Percentiles rank a stretch among this genome's conserved stretches.
Conservation (phyloP, 92 coral and sea anemone species). For the Zoanthus solanderi region DNA sequence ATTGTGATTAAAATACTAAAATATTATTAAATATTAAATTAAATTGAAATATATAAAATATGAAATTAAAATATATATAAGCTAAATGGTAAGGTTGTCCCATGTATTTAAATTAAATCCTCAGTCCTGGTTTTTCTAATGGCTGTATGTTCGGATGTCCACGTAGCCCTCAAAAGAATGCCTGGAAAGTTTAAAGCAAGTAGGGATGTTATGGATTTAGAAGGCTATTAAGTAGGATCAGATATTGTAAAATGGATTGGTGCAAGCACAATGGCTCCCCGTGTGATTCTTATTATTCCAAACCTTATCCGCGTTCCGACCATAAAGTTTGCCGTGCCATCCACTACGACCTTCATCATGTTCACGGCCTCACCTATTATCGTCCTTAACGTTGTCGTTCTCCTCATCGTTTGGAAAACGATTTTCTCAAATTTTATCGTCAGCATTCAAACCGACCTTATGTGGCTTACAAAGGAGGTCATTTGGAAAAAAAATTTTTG, state of each 20-base stretch:
- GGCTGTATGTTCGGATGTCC: too few species aligned
- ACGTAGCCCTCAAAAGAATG: too few species aligned
- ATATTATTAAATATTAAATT: too few species aligned
- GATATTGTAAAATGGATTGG: not conserved
- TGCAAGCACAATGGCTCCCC: not conserved
- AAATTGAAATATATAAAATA: too few species aligned
- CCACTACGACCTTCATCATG: not conserved
- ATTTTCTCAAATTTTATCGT: not conserved
- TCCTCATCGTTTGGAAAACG: not conserved
- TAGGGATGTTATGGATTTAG: too few species aligned
- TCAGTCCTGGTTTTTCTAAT: too few species aligned
- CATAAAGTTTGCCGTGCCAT: not conserved
- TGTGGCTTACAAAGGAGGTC: conserved; percentile 36
- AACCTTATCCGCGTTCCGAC: not conserved
- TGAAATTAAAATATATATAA: too few species aligned
- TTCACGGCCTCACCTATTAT: conserved; percentile 13
- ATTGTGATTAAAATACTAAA: too few species aligned
- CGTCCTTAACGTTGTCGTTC: not conserved
- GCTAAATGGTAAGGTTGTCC: too few species aligned
- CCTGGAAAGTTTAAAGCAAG: too few species aligned
- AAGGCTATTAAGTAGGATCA: too few species aligned
- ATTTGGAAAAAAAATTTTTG: not conserved
- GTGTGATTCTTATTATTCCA: not conserved
- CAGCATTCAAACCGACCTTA: not conserved
- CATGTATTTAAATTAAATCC: too few species aligned